Base-by-base conservation (phyloP, 2,113 vertebrate species). In the Coptodon bakossiorum region DNA sequence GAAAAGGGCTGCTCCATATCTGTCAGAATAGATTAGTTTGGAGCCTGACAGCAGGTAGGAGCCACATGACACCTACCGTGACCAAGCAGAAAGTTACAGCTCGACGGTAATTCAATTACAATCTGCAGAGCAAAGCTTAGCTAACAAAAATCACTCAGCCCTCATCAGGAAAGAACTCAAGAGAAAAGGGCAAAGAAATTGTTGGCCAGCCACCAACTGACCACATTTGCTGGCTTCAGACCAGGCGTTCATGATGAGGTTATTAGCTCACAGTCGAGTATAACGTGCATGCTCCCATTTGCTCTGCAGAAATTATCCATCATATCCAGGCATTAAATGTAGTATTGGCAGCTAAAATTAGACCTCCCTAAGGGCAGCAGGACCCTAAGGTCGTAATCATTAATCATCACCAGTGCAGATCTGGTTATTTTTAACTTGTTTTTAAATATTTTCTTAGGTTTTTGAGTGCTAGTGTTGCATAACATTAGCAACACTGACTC, bases 1-100 rank as follows among this genome's bases (percentile, higher is more conserved):
- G 90, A 90, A 94, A 90, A 91, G 91, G 68, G 91, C 90, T 89
- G 93, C 82, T 95, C 92, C 89, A 95, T 84, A 96, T 96, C 92
- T 94, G 95, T 96, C 94, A 83, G 86, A 73, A 36, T 19, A n/a
- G 50, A 96, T 96, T 94, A 95, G 88, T 27, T 7, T 68, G 80
- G 81, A 87, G 91, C 66, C 54, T 85, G 86, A 86, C 89, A 79
- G 94, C 93, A 93, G 93, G 92, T 93, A 92, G 82, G 50, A 89
- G 87, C 86, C 93, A 86, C 90, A 91, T 89, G 93, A 90, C 90
- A 92, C 92, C 94, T 86, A 94, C 92, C 88, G 66, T 92, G 93
- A 95, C 93, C 90, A 89, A 88, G 93, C 95, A 94, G 85, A 94
- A 94, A 93, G 89, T 91, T 85, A 90, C 92, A 63, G 81, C 89